These are phyloP conservation scores for Microcebus murinus DNA, from an alignment of 2,113 vertebrate genomes.

Conservation along the genomic window DNA sequence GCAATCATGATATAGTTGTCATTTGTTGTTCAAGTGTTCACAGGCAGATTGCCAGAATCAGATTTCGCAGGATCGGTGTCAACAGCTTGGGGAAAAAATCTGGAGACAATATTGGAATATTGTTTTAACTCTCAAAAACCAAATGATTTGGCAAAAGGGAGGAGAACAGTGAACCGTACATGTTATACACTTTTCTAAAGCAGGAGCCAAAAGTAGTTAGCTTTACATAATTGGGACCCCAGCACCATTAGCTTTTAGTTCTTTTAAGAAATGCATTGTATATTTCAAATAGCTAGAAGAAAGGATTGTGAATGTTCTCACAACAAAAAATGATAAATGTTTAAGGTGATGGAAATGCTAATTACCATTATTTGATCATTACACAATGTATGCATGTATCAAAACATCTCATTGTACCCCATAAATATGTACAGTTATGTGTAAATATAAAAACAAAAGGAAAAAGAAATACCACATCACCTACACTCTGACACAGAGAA, in stretches of 20 bases:
- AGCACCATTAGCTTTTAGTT: not conserved
- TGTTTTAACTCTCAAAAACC: conserved; percentile 2
- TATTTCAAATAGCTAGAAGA: not conserved
- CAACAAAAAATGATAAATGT: not conserved
- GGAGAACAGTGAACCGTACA: not conserved
- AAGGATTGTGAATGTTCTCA: not conserved
- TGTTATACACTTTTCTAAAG: conserved; percentile 15
- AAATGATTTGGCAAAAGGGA: not conserved
- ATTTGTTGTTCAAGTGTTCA: conserved; percentile 5
- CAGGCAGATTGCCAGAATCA: not conserved
- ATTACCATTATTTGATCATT: not conserved
- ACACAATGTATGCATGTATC: not conserved
- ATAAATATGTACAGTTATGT: not conserved
- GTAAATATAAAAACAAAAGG: not conserved
- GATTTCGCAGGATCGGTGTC: not conserved
- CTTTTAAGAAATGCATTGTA: not conserved
- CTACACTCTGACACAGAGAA: not conserved
- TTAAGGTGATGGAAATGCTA: not conserved
- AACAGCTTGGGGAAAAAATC: not conserved
- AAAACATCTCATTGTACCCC: not conserved
- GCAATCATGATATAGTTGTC: not conserved
- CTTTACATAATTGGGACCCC: not conserved
- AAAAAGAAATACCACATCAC: not conserved
- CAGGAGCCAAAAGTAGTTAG: not conserved
- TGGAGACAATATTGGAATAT: not conserved